Evolutionary conservation across 2,797 vertebrate genomes (phyloP), one percentile per base, ranked within the genome.

Genomic region (Bovichtus variegatus): DNA sequence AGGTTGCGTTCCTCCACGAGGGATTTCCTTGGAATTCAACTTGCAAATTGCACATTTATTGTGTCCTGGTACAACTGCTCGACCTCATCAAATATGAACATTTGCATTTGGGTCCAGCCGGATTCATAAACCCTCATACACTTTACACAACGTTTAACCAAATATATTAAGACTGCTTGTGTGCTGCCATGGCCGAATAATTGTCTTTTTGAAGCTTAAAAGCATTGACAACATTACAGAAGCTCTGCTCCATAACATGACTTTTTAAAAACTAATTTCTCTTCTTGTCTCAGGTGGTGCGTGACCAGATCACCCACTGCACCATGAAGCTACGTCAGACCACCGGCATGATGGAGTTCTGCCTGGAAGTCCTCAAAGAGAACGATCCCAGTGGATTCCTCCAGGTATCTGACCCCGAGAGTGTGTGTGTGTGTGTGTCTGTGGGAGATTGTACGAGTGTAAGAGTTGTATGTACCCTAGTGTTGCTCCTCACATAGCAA

Each of bases 261-360:
- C 27, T 11, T 23, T 34, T 11, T 15, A 63, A 50, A 6, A 41
- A 2, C 12, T 13, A 1, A 31, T 27, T 4, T 15, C 2, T 71
- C 12, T 80, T 76, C 9, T 81, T 27, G 6, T 31, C 82, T 34
- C 82, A 99, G 98, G 96, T 98, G 93, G 98, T 98, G 41, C 97
- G 98, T 73, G 98, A 99, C 92, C 98, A 99, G 95, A 99, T 99
- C 94, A 99, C 97, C 71, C 98, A 99, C 93, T 99, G 98, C 91
- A 99, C 98, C 1, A 91, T 99, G 95, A 99, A 98, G 92, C 95
- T 99, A 3, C 96, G 98, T 16, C 98, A 99, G 95, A 99, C 98
- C 71, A 99, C 98, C 0, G 98, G 98, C n/a, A 97, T 99, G 88
- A 99, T 99, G 97, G 98, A 99, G 89, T 99, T 95, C 90, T 99